Evolutionary conservation across 1,140 invertebrate genomes (phyloP), one percentile per base, ranked within the genome.

Genomic region (Drosophila nikananu): DNA sequence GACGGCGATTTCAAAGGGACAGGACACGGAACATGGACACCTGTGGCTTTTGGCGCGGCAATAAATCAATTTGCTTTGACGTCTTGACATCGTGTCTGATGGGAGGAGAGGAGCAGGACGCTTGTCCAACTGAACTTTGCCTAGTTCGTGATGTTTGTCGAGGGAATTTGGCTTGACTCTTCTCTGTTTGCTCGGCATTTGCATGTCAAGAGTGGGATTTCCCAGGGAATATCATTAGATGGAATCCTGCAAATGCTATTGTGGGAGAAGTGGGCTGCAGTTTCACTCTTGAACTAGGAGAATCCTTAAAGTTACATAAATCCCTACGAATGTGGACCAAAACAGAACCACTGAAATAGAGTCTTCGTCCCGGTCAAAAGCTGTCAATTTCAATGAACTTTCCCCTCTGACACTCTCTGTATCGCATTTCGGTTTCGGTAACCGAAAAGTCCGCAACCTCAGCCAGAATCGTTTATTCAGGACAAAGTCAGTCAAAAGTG

Each of bases 21-120:
- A 46, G 61, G 32, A 66, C 68, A 27, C 21, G 46, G 46, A 71
- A 60, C 72, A 67, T 23, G 77, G 77, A 71, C 77, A 79, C 77
- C 77, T 79, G 77, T 79, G 77, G 77, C 77, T 79, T 71, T 71
- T 71, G 75, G 44, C 54, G 65, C 21, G 65, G 77, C 59, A 78
- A 79, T 79, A 79, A 79, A 79, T 79, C 77, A 78, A 79, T 79
- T 79, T 79, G 52, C 55, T 61, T 59, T 78, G 77, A 79, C 77
- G 65, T 77, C 77, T 79, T 78, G 77, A 78, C 75, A 71, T 77
- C 42, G 59, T 78, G 58, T 77, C 66, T 60, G 57, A 71, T 54
- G 65, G 59, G 10, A 25, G 32, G 25, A 54, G 65, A 41, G 27
- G 25, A 23, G 51, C 21, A 68, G 25, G 32, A 9, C 21, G 32